Percentiles rank a stretch among this genome's conserved stretches.
Conservation (phyloP, 2,113 vertebrate genomes). For the Cepphus grylle region DNA sequence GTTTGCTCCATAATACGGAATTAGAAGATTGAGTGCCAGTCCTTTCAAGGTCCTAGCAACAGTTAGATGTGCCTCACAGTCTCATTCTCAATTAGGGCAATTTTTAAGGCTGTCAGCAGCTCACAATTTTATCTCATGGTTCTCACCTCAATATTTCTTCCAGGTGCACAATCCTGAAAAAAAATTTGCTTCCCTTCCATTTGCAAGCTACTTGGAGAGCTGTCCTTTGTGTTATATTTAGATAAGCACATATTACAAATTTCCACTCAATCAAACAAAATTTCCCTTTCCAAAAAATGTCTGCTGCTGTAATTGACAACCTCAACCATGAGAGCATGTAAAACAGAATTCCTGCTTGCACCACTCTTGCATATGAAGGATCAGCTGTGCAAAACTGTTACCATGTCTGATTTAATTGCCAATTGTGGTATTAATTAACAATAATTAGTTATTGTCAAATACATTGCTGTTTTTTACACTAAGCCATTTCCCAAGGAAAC, state of each 20-base stretch:
- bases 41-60: constrained; percentile 11
- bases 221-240: neutral
- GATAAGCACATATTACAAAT: neutral
- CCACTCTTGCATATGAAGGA: neutral
- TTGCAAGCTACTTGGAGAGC: neutral
- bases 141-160: constrained; percentile 35
- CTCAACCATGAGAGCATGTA: neutral
- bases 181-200: neutral
- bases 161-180: neutral
- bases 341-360: neutral
- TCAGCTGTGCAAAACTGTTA: neutral
- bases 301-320: neutral
- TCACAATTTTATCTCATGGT: constrained; percentile 23
- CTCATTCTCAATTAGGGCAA: constrained; percentile 41
- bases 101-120: constrained; percentile 48
- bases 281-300: neutral
- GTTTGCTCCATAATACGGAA: constrained; percentile 57
- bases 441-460: neutral
- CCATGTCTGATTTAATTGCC: neutral
- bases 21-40: constrained; percentile 44
- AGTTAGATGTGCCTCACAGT: constrained; percentile 28
- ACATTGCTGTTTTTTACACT: neutral
- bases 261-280: neutral
- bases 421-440: neutral
- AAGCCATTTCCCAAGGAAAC: neutral